phyloP scores from a whole-genome alignment of 1,140 invertebrate species.

The Sycophila sp. region DNA sequence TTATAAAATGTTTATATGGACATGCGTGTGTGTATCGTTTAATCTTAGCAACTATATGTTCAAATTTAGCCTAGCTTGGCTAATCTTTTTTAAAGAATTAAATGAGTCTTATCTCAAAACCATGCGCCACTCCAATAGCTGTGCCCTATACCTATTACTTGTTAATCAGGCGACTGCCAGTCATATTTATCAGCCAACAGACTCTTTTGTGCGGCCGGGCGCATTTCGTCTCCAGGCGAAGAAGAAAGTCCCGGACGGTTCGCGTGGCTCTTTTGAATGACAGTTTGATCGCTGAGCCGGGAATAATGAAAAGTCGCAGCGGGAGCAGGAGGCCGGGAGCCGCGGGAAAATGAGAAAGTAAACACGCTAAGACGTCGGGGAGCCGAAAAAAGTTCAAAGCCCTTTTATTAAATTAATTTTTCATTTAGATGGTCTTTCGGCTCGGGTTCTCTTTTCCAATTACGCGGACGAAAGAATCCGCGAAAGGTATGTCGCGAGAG shows the following conservation, averaged over 20 bases:
- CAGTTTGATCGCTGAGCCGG: constrained; percentile 28
- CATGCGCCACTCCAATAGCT: too few species aligned
- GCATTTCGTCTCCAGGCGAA: not conserved
- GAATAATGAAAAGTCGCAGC: constrained; percentile 35
- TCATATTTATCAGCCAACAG: constrained; percentile 9
- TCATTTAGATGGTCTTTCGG: constrained; percentile 11
- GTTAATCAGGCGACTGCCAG: not conserved
- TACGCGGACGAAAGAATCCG: not conserved
- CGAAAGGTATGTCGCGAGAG: not conserved
- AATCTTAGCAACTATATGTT: too few species aligned
- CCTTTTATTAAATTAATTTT: constrained; percentile 33
- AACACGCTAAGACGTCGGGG: constrained; percentile 7
- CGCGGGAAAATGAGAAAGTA: constrained; percentile 28
- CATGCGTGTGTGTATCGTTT: too few species aligned
- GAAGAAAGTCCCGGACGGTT: not conserved
- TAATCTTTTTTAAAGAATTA: too few species aligned
- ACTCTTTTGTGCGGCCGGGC: not conserved
- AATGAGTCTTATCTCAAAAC: too few species aligned
- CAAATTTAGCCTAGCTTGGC: too few species aligned
- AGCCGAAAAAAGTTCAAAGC: constrained; percentile 21
- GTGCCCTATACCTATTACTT: too few species aligned
- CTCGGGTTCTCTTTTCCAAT: not conserved
- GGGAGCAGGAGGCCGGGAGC: not conserved
- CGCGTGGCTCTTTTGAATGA: constrained; percentile 16
- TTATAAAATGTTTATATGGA: too few species aligned